A percentile compares a stretch with the other conserved stretches of the same genome.
Conservation (phyloP, 2,797 vertebrate genomes). For the Gymnothorax reevesii region DNA sequence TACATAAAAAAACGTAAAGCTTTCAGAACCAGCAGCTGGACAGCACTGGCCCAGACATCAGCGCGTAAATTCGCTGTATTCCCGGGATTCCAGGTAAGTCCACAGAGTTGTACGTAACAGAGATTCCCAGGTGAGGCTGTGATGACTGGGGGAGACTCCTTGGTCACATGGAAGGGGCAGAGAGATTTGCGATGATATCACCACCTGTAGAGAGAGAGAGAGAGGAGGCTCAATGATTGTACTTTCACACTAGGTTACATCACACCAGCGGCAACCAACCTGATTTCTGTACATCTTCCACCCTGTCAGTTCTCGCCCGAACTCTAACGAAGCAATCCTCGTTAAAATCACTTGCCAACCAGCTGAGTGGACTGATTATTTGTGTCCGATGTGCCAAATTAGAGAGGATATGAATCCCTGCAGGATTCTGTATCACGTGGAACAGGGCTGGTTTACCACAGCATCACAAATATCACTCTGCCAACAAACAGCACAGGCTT, state of each 20-base stretch:
- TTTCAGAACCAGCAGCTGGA: constrained; percentile 70
- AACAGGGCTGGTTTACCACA: no score
- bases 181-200: constrained; percentile 55
- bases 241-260: constrained; percentile 14
- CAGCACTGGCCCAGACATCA: constrained; percentile 56
- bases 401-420: no score
- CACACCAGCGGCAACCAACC: not conserved
- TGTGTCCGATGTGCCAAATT: no score
- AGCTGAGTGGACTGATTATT: no score
- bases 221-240: constrained; percentile 40
- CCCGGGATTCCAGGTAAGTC: constrained; percentile 79
- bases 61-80: constrained; percentile 61
- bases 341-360: no score
- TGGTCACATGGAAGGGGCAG: constrained; percentile 55
- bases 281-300: no score
- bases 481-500: constrained; percentile 15
- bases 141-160: constrained; percentile 60
- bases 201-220: constrained; percentile 61
- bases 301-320: no score
- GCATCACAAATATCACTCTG: constrained; percentile 31
- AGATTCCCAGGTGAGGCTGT: constrained; percentile 35
- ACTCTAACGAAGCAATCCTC: no score
- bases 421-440: no score
- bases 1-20: constrained; percentile 69
- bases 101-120: constrained; percentile 74